phyloP scores from a whole-genome alignment of 2,113 vertebrate genomes.

The Romanogobio albipinnatus region DNA sequence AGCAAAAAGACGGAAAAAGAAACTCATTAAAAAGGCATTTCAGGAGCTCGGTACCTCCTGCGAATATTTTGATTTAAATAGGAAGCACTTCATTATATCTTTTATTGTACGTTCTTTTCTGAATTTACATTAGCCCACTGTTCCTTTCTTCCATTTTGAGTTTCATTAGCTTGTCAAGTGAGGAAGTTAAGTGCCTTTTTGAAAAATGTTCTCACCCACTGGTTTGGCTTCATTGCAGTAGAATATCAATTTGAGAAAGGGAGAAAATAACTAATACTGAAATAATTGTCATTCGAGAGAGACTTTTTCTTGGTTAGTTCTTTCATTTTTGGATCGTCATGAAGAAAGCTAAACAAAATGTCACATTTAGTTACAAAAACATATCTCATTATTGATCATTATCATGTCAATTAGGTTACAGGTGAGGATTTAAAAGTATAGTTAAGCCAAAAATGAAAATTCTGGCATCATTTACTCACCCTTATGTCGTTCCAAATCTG shows the following conservation, averaged over 20 bases:
- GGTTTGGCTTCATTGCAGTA: slow-evolving; percentile 75
- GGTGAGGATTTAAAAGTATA: background rate
- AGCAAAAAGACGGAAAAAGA: slow-evolving; percentile 94
- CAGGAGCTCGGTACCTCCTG: slow-evolving; percentile 97
- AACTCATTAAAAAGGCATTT: slow-evolving; percentile 99
- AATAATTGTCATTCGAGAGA: slow-evolving; percentile 71
- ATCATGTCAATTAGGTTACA: background rate
- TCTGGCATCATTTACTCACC: slow-evolving; percentile 19
- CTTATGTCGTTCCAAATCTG: slow-evolving; percentile 17
- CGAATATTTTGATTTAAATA: slow-evolving; percentile 99
- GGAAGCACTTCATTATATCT: slow-evolving; percentile 99
- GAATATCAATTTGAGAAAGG: slow-evolving; percentile 75
- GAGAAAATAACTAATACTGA: slow-evolving; percentile 71
- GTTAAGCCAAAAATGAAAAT: background rate
- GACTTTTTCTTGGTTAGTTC: slow-evolving; percentile 66
- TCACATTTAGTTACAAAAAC: background rate
- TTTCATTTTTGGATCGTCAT: slow-evolving; percentile 51
- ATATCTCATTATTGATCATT: background rate
- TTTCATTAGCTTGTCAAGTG: slow-evolving; percentile 96
- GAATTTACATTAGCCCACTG: slow-evolving; percentile 98
- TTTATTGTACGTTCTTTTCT: slow-evolving; percentile 98
- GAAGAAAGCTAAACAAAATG: slow-evolving; percentile 17
- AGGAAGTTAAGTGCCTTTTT: slow-evolving; percentile 80
- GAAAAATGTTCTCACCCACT: slow-evolving; percentile 80
- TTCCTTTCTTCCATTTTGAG: slow-evolving; percentile 89